Conservation (phyloP, 2,113 vertebrate species). For the Ia io region DNA sequence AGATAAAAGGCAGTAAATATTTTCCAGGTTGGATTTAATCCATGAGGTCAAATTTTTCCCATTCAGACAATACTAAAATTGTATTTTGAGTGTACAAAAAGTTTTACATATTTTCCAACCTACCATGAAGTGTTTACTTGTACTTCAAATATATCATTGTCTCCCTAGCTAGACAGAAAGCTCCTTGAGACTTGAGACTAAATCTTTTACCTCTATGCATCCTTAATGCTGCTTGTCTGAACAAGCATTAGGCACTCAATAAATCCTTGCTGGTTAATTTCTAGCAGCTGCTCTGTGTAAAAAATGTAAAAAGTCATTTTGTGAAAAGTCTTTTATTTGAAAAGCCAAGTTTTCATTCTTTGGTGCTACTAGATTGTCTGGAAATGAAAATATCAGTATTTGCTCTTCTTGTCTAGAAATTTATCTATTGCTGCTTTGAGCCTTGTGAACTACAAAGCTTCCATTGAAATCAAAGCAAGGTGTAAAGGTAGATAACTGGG, state of each 20-base stretch:
- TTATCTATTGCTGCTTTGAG: not conserved
- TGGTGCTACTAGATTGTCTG: not conserved
- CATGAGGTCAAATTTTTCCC: not conserved
- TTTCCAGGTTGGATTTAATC: not conserved
- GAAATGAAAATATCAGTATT: not conserved
- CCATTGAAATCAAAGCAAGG: not conserved
- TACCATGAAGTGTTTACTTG: not conserved
- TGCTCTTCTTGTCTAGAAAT: constrained; percentile 12
- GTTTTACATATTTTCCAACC: not conserved
- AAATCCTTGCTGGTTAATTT: constrained; percentile 20
- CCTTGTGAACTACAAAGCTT: not conserved
- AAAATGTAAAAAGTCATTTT: not conserved
- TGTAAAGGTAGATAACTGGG: not conserved
- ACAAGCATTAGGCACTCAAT: not conserved
- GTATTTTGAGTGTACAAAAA: not conserved
- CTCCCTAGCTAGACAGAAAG: not conserved
- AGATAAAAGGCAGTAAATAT: not conserved
- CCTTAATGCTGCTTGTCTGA: not conserved
- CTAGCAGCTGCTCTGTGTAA: not conserved
- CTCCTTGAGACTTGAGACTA: not conserved
- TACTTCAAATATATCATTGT: not conserved
- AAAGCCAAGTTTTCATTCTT: not conserved
- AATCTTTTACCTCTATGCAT: not conserved
- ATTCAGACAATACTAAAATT: not conserved
- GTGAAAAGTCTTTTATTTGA: constrained; percentile 26